These are phyloP conservation scores for Anneissia japonica DNA, from an alignment of 35 echinoderm and acorn worm genomes.

Conservation along the genomic window DNA sequence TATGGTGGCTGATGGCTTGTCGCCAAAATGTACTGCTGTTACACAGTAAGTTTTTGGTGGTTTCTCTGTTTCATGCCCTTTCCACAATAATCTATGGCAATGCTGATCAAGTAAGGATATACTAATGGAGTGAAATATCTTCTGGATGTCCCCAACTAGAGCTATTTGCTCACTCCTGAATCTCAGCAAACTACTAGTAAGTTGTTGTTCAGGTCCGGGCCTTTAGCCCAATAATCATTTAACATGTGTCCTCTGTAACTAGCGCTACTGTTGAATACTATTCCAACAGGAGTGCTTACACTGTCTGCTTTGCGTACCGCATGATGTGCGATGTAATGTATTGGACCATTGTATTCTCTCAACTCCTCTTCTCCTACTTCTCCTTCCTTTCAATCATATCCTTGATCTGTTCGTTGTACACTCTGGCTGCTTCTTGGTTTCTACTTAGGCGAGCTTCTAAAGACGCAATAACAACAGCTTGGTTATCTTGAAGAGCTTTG, in stretches of 20 bases:
- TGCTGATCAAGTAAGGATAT: constrained; percentile 10
- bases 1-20: constrained; percentile 33
- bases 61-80: background rate
- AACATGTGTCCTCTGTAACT: background rate
- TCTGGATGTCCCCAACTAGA: constrained; percentile 45
- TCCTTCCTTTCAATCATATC: constrained; percentile 21
- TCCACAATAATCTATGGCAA: constrained; percentile 34
- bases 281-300: constrained; percentile 57
- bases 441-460: no score
- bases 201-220: background rate
- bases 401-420: constrained; percentile 20
- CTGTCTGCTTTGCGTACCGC: constrained; percentile 38
- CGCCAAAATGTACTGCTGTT: constrained; percentile 26
- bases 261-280: constrained; percentile 49
- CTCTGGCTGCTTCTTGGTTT: no score
- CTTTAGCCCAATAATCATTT: constrained; percentile 14
- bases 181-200: constrained; percentile 34
- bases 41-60: constrained; percentile 13
- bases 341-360: constrained; percentile 34
- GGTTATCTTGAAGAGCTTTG: no score
- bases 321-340: constrained; percentile 60
- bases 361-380: background rate
- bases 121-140: constrained; percentile 52
- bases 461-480: no score
- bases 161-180: constrained; percentile 54